phyloP scores from a whole-genome alignment of 1,140 invertebrate genomes.

The Luehdorfia chinensis region DNA sequence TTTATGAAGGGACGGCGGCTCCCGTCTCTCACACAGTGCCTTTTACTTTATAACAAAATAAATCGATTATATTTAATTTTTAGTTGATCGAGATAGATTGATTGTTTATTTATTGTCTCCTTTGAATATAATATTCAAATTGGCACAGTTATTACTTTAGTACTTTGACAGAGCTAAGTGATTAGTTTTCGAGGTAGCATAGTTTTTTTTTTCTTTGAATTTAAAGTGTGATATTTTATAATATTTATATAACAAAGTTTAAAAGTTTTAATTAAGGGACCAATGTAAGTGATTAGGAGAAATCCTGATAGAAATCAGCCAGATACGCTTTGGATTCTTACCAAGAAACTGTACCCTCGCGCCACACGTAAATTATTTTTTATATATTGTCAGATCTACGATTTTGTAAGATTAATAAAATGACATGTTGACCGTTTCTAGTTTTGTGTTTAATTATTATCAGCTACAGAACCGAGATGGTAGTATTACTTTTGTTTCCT shows the following conservation, averaged over 20 bases:
- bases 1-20: conserved; percentile 39
- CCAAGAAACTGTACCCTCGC: conserved; percentile 51
- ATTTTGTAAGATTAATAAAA: conserved; percentile 44
- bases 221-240: conserved; percentile 77
- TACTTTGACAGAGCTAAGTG: conserved; percentile 71
- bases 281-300: conserved; percentile 73
- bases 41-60: conserved; percentile 66
- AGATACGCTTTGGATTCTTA: conserved; percentile 51
- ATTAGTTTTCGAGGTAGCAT: conserved; percentile 69
- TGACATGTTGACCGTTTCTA: conserved; percentile 35
- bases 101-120: conserved; percentile 75
- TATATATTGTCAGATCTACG: conserved; percentile 35
- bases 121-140: conserved; percentile 73
- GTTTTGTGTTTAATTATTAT: conserved; percentile 51
- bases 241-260: conserved; percentile 76
- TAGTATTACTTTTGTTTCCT: conserved; percentile 43
- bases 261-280: conserved; percentile 74
- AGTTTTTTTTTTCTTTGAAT: conserved; percentile 69
- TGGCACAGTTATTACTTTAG: conserved; percentile 72
- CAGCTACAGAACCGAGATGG: conserved; percentile 42
- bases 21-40: conserved; percentile 60
- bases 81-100: conserved; percentile 71
- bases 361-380: conserved; percentile 55
- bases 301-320: conserved; percentile 62
- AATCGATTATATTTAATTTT: conserved; percentile 75